Evolutionary conservation across 2,888 invertebrate genomes (phyloP).

Genomic region (Plagodis dolabraria): DNA sequence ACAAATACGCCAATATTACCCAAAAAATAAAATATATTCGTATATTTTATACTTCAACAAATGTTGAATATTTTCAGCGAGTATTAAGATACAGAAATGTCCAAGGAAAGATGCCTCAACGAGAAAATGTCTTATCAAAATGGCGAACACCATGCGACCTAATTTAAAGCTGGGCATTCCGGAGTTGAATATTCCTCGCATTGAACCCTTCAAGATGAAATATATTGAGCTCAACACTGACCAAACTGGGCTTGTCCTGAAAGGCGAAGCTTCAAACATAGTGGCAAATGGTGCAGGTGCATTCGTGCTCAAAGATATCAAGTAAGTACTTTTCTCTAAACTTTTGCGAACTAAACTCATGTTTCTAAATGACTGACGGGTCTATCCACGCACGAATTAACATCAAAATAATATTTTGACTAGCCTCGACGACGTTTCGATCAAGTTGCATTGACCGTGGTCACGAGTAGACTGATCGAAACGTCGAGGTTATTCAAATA

Average conservation of each 20-base stretch:
- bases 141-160: background rate
- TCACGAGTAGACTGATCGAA: too few species aligned
- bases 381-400: too few species aligned
- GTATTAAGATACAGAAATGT: background rate
- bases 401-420: too few species aligned
- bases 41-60: too few species aligned
- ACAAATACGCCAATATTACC: too few species aligned
- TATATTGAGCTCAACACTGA: slow-evolving; percentile 1
- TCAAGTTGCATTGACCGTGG: too few species aligned
- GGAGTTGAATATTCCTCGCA: slow-evolving; percentile 2
- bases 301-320: slow-evolving; percentile 1
- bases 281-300: background rate
- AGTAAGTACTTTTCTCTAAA: background rate
- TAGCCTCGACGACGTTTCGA: too few species aligned
- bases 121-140: background rate
- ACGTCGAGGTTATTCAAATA: too few species aligned
- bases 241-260: background rate
- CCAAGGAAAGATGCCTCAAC: background rate
- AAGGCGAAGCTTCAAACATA: slow-evolving; percentile 5
- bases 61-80: background rate
- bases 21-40: too few species aligned
- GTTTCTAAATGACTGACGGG: too few species aligned
- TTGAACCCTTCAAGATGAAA: slow-evolving; percentile 10
- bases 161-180: slow-evolving; percentile 3
- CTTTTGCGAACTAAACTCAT: too few species aligned